A percentile compares a stretch with the other conserved stretches of the same genome.
Evolutionary conservation across 2,888 invertebrate species (phyloP).

Genomic region (Epicampocera succincta): DNA sequence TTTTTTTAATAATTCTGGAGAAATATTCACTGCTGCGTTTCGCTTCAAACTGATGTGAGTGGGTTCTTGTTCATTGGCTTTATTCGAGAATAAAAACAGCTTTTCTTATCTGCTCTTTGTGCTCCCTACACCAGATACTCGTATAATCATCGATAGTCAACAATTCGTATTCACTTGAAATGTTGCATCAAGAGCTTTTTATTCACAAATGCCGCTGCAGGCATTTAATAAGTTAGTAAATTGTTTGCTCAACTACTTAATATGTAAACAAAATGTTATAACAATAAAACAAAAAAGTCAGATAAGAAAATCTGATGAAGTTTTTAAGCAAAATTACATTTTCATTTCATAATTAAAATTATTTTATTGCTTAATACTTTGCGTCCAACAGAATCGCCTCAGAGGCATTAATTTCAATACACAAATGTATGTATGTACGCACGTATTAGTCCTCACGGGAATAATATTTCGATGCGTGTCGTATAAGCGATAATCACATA

Average conservation of each 20-base stretch:
- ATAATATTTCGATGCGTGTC: too few relatives aligned
- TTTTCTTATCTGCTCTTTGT: constrained; percentile 35
- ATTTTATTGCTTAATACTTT: too few relatives aligned
- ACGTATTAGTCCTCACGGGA: too few relatives aligned
- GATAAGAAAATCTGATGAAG: too few relatives aligned
- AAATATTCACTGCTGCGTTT: constrained; percentile 35
- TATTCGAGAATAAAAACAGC: constrained; percentile 33
- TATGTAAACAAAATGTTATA: neutral
- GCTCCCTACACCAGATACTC: too few relatives aligned
- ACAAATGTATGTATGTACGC: too few relatives aligned
- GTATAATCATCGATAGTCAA: neutral
- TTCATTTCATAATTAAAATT: too few relatives aligned
- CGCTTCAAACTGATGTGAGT: constrained; percentile 27
- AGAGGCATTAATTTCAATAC: too few relatives aligned
- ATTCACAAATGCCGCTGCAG: neutral
- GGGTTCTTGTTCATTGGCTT: constrained; percentile 33
- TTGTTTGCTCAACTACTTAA: neutral
- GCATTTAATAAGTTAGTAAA: neutral
- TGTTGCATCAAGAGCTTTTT: too few relatives aligned
- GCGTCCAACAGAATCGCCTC: too few relatives aligned
- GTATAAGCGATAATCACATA: too few relatives aligned
- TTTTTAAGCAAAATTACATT: too few relatives aligned
- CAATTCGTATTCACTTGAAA: neutral
- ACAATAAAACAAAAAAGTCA: neutral
- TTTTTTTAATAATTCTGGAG: neutral